phyloP scores from a whole-genome alignment of 2,888 invertebrate species.

The Drosophila algonquin region DNA sequence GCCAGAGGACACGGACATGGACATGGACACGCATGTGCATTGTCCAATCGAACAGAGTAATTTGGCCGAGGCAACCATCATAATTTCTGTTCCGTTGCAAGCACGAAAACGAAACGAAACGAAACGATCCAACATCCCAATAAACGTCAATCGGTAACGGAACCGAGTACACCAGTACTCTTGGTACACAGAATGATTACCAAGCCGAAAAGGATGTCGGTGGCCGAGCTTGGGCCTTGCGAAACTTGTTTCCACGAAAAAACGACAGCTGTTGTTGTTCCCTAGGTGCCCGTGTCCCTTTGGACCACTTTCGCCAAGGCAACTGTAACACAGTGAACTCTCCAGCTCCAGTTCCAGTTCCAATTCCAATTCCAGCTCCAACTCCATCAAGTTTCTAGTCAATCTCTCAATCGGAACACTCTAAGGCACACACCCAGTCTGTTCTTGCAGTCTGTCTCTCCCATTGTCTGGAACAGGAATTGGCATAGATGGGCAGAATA shows the following conservation, averaged over 20 bases:
- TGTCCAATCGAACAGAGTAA: constrained; percentile 42
- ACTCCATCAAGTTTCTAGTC: neutral
- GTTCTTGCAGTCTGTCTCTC: neutral
- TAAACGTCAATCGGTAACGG: constrained; percentile 55
- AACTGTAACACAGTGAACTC: constrained; percentile 28
- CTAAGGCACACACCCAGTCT: neutral
- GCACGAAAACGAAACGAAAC: constrained; percentile 34
- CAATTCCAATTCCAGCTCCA: too few species aligned
- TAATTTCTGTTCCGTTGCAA: constrained; percentile 47
- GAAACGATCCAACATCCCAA: constrained; percentile 53
- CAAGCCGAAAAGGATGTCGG: constrained; percentile 29
- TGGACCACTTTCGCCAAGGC: constrained; percentile 3
- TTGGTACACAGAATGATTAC: constrained; percentile 23
- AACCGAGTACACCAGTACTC: too few species aligned
- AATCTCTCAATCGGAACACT: neutral
- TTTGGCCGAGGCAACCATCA: constrained; percentile 56
- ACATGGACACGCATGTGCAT: constrained; percentile 55
- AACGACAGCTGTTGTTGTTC: constrained; percentile 58
- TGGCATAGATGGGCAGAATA: neutral
- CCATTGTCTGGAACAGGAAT: neutral
- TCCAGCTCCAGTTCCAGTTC: too few species aligned
- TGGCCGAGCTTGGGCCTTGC: neutral
- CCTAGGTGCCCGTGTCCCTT: neutral
- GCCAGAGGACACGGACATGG: constrained; percentile 61
- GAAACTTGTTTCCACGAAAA: constrained; percentile 23